A percentile compares a stretch with the other conserved stretches of the same genome.
phyloP scores from a whole-genome alignment of 2,797 vertebrate species.

The Serranus cabrilla region DNA sequence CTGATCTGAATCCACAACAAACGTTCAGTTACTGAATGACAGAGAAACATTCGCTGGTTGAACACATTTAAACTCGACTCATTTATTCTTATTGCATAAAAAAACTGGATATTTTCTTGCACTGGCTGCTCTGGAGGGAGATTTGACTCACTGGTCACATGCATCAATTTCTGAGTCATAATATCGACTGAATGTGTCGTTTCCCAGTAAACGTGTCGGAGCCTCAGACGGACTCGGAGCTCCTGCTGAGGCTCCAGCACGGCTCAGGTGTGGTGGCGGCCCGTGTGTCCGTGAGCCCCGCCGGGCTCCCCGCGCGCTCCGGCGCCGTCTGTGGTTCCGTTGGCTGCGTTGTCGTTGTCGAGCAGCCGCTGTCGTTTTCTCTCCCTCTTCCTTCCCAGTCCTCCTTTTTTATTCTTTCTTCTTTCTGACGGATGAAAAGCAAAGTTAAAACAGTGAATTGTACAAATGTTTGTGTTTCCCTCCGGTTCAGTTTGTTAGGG shows the following conservation, averaged over 20 bases:
- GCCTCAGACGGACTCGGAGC: too few species aligned
- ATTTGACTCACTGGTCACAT: constrained; percentile 6
- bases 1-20: too few species aligned
- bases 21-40: too few species aligned
- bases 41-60: too few species aligned
- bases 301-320: background rate
- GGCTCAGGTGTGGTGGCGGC: background rate
- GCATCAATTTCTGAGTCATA: constrained; percentile 7
- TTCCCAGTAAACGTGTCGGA: constrained; percentile 16
- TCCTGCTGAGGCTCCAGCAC: background rate
- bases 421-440: constrained; percentile 50
- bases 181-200: background rate
- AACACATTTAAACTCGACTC: too few species aligned
- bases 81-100: too few species aligned
- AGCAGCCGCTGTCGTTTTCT: constrained; percentile 50
- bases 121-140: background rate
- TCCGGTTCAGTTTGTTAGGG: background rate
- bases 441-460: background rate
- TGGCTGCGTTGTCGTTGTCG: background rate
- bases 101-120: too few species aligned
- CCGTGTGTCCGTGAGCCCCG: background rate
- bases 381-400: constrained; percentile 58
- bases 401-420: constrained; percentile 57
- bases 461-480: background rate
- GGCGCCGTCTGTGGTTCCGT: constrained; percentile 24